phyloP scores from a whole-genome alignment of 2,113 vertebrate genomes.

The Cyprinus carpio region DNA sequence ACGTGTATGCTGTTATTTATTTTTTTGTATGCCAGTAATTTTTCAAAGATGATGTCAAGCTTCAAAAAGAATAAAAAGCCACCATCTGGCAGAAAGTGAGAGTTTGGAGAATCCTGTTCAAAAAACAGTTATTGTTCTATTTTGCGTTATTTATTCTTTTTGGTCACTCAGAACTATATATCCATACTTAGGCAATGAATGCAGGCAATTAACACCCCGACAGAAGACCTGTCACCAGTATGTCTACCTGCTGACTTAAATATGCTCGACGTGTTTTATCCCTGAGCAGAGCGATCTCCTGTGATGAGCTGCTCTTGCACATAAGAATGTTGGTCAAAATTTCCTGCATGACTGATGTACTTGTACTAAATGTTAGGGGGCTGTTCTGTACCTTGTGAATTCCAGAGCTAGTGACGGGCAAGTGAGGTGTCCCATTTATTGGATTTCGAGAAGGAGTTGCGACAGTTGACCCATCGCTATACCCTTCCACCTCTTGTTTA shows the following conservation, averaged over 20 bases:
- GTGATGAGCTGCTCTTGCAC: neutral
- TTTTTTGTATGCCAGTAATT: too few species aligned
- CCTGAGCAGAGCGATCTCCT: neutral
- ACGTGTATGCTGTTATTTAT: too few species aligned
- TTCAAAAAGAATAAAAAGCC: too few species aligned
- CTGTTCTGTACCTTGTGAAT: neutral
- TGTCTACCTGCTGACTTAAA: neutral
- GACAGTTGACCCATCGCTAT: neutral
- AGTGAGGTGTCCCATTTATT: conserved; percentile 1
- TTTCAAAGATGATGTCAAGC: too few species aligned
- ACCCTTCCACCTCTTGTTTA: neutral
- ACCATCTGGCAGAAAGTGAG: neutral
- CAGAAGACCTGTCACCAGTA: too few species aligned
- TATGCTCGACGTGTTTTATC: neutral
- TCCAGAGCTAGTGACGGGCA: neutral
- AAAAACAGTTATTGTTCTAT: too few species aligned
- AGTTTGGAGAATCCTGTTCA: neutral
- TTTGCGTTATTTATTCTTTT: neutral
- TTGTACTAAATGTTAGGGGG: neutral
- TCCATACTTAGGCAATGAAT: neutral
- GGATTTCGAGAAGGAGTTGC: neutral
- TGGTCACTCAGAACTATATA: neutral
- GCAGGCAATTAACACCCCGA: neutral
- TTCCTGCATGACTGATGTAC: conserved; percentile 19
- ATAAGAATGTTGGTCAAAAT: neutral